Conservation (phyloP, 2,888 invertebrate species). For the Pristionchus mayeri region DNA sequence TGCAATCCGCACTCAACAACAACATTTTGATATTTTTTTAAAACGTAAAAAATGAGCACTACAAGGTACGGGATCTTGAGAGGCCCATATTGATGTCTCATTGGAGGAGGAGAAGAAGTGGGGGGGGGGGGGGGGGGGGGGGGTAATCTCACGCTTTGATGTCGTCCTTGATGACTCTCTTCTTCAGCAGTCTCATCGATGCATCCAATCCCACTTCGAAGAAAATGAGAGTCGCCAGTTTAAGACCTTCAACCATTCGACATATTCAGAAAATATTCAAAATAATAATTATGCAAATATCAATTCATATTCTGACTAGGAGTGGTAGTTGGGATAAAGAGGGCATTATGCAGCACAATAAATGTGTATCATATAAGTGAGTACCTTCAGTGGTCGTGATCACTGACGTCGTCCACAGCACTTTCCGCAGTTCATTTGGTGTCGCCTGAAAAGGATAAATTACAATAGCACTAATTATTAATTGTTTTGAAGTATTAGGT, state of each 20-base stretch:
- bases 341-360: too few species aligned
- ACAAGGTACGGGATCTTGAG: too few species aligned
- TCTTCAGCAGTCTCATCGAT: not conserved
- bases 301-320: too few species aligned
- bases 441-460: slow-evolving; percentile 25
- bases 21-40: not conserved
- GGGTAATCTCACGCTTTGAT: not conserved
- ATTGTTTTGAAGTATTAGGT: too few species aligned
- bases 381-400: slow-evolving; percentile 14
- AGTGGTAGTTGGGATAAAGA: too few species aligned
- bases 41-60: not conserved
- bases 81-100: too few species aligned
- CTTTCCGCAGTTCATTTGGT: not conserved
- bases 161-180: slow-evolving; percentile 13
- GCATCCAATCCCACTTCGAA: not conserved
- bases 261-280: not conserved
- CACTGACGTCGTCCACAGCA: slow-evolving; percentile 33
- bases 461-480: too few species aligned
- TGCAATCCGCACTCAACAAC: not conserved
- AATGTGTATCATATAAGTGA: too few species aligned
- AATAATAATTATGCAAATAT: not conserved
- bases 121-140: too few species aligned
- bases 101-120: too few species aligned
- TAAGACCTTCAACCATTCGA: slow-evolving; percentile 1
- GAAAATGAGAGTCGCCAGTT: not conserved